These are phyloP conservation scores for Phytoseiulus persimilis DNA, from an alignment of 2,888 invertebrate species.

Conservation along the genomic window DNA sequence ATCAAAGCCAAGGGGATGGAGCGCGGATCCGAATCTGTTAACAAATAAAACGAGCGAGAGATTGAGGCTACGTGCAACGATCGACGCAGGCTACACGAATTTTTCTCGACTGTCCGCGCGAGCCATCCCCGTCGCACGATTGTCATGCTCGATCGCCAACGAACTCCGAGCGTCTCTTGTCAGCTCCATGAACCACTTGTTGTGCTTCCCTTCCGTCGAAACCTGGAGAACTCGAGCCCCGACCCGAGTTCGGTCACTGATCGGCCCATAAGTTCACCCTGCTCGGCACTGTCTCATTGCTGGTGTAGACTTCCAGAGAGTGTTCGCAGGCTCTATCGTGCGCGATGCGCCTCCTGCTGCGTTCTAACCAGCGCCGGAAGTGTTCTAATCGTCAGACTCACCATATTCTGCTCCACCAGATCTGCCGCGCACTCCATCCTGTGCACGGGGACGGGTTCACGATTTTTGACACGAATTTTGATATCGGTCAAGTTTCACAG, in stretches of 20 bases:
- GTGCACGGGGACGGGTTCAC: slow-evolving; percentile 45
- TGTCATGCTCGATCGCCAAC: neutral
- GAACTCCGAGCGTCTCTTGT: neutral
- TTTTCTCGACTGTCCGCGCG: no score
- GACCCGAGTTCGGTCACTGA: no score
- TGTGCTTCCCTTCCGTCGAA: neutral
- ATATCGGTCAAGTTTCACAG: slow-evolving; percentile 8
- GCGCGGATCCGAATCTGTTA: no score
- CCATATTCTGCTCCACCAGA: slow-evolving; percentile 34
- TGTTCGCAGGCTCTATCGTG: neutral
- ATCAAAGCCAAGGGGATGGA: no score
- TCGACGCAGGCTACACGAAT: neutral
- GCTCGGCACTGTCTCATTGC: no score
- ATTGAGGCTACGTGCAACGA: neutral
- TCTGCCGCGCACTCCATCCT: slow-evolving; percentile 44
- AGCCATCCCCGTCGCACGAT: neutral
- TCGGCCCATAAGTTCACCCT: no score
- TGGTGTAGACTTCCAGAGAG: no score
- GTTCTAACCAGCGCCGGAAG: no score
- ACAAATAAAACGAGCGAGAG: no score
- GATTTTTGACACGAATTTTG: slow-evolving; percentile 47
- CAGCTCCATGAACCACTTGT: neutral
- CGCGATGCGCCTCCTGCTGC: no score
- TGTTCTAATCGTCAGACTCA: neutral
- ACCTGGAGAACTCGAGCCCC: no score